Evolutionary conservation across 2,113 vertebrate genomes (phyloP), one percentile per base, ranked within the genome.

Genomic region (Tragelaphus imberbis): DNA sequence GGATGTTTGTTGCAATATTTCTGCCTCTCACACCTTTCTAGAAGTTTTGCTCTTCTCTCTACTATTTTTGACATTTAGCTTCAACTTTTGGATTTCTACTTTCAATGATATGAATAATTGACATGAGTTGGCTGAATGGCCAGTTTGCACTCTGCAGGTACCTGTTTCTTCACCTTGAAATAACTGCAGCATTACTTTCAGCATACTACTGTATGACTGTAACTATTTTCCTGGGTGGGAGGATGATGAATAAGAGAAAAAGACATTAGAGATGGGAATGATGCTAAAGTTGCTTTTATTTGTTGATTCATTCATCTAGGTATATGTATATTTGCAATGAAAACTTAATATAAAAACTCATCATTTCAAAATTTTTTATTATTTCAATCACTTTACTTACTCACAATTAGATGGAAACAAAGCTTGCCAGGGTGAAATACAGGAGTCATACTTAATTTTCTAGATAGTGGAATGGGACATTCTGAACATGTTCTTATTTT

Each of bases 51-150:
- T 88, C 36, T 88, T 85, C 25, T 30, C n/a, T 88, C 28, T 19
- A 53, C 17, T 95, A 68, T 93, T 93, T 87, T 44, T 85, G n/a
- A 8, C 13, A 9, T 65, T 16, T 63, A 5, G 81, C 33, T 91
- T 17, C 51, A 98, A 71, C 11, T n/a, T 63, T 49, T 91, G 59
- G 36, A 40, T 91, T 49, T 90, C 40, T 33, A 68, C 6, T 1
- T 80, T 94, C 49, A 93, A 47, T 82, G 14, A 90, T 58, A 44
- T 90, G 30, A 96, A 94, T 95, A 79, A 92, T 92, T 97, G 86
- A 84, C 30, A 25, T 49, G 56, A 84, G 56, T 36, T 92, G 91
- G 53, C 59, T 77, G 55, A 96, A 71, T 49, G 79, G 17, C 44
- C 27, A 23, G n/a, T 47, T 91, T 59, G 53, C 19, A 30, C 16